A percentile compares a stretch with the other conserved stretches of the same genome.
Evolutionary conservation across 1,140 invertebrate genomes (phyloP).

Genomic region (Aphelenchoides besseyi): DNA sequence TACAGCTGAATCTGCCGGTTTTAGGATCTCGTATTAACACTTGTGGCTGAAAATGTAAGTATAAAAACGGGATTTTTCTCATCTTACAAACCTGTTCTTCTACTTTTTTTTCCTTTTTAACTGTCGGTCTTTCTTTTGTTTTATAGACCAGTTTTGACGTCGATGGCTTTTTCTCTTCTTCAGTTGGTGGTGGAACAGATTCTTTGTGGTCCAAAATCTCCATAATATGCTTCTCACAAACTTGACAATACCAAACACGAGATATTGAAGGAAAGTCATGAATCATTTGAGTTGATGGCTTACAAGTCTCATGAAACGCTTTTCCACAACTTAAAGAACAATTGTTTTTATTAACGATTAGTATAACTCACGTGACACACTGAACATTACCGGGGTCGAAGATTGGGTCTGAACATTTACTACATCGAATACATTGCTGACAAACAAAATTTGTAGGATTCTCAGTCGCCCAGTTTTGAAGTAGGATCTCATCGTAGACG

Average conservation of each 20-base stretch:
- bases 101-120: background rate
- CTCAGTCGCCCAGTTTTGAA: conserved; percentile 5
- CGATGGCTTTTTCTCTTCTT: no score
- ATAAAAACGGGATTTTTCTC: no score
- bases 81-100: background rate
- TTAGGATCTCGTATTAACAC: background rate
- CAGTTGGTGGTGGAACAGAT: background rate
- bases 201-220: background rate
- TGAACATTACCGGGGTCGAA: conserved; percentile 23
- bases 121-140: background rate
- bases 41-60: background rate
- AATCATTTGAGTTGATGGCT: background rate
- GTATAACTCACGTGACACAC: background rate
- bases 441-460: conserved; percentile 11
- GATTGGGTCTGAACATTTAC: background rate
- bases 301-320: conserved; percentile 15
- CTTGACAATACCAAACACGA: background rate
- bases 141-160: no score
- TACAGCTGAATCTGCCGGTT: no score
- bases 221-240: background rate
- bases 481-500: conserved; percentile 6
- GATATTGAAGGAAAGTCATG: conserved; percentile 2
- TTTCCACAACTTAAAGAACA: conserved; percentile 11
- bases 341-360: background rate
- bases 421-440: conserved; percentile 19